Conservation (phyloP, 2,888 invertebrate species). For the Copidosoma aretas region DNA sequence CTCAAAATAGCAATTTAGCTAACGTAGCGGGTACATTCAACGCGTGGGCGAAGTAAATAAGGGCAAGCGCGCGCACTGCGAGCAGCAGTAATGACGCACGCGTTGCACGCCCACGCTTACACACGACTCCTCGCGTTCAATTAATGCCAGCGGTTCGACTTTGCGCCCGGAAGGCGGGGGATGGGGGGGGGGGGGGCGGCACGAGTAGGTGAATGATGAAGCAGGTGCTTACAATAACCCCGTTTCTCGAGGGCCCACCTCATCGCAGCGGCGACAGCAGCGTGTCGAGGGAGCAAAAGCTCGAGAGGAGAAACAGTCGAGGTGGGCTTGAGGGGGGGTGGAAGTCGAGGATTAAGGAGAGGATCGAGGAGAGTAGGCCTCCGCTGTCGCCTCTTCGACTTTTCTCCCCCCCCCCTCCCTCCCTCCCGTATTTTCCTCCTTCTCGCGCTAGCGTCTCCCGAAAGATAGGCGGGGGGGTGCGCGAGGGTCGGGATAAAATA, state of each 20-base stretch:
- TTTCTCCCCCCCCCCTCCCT: background rate
- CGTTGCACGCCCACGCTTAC: conserved; percentile 13
- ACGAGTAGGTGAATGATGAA: conserved; percentile 49
- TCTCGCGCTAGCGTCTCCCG: background rate
- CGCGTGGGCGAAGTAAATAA: background rate
- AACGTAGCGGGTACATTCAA: background rate
- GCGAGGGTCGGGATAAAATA: conserved; percentile 47
- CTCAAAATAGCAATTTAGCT: background rate
- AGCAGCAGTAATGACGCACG: conserved; percentile 20
- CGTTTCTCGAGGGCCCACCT: conserved; percentile 46
- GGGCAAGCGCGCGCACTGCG: conserved; percentile 3
- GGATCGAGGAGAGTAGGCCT: conserved; percentile 35
- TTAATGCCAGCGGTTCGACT: conserved; percentile 57
- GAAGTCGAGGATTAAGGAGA: conserved; percentile 31
- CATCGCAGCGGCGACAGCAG: background rate
- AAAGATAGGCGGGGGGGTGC: background rate
- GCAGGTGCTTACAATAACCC: conserved; percentile 57
- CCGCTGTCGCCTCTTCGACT: background rate
- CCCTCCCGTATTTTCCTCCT: no score
- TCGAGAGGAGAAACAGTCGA: conserved; percentile 39
- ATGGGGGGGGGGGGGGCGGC: background rate
- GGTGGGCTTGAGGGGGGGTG: conserved; percentile 31
- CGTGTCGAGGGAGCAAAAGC: conserved; percentile 42
- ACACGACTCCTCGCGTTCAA: conserved; percentile 47
- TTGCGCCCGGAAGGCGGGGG: conserved; percentile 49